phyloP scores from a whole-genome alignment of 2,113 vertebrate genomes.

The Camelus dromedarius region DNA sequence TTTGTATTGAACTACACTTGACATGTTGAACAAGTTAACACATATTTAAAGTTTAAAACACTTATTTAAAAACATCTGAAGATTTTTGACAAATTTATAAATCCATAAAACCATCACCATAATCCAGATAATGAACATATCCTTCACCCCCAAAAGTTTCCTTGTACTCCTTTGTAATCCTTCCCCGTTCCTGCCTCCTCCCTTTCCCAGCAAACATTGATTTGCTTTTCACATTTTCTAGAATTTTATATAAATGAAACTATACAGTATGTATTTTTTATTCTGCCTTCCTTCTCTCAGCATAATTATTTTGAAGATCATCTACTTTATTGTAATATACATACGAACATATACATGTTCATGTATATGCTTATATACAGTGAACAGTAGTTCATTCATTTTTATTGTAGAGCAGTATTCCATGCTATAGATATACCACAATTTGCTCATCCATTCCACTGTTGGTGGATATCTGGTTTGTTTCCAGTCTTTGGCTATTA shows the following conservation, averaged over 20 bases:
- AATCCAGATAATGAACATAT: not conserved
- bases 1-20: not conserved
- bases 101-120: not conserved
- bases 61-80: not conserved
- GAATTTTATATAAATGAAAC: not conserved
- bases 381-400: not conserved
- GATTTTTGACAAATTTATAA: not conserved
- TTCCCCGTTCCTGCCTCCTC: not conserved
- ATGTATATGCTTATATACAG: not conserved
- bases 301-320: not conserved
- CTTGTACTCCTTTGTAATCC: not conserved
- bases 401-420: not conserved
- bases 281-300: not conserved
- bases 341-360: not conserved
- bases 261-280: not conserved
- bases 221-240: not conserved
- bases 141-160: not conserved
- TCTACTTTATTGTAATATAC: not conserved
- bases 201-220: not conserved
- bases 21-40: not conserved
- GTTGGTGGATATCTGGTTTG: not conserved
- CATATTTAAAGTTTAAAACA: not conserved
- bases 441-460: not conserved
- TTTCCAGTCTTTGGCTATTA: not conserved
- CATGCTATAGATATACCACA: not conserved